phyloP scores from a whole-genome alignment of 2,113 vertebrate genomes.

The Grammomys surdaster region DNA sequence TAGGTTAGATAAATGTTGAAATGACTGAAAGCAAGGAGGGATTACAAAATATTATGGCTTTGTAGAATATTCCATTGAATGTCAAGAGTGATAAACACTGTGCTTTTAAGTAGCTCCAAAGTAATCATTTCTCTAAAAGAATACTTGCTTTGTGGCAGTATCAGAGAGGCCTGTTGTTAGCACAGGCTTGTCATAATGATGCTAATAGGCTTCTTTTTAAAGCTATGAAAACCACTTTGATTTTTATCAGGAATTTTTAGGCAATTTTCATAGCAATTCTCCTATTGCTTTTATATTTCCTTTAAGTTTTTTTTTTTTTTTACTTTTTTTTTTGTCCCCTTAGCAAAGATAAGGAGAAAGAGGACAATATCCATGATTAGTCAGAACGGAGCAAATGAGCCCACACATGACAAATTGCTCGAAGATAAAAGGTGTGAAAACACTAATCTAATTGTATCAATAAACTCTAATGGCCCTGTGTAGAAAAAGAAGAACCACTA shows the following conservation, averaged over 20 bases:
- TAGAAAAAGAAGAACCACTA: conserved; percentile 18
- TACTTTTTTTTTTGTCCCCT: conserved; percentile 53
- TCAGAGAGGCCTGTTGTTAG: conserved; percentile 2
- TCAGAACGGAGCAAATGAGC: conserved; percentile 14
- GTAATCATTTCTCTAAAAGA: not conserved
- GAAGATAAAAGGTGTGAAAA: conserved; percentile 32
- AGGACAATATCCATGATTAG: conserved; percentile 57
- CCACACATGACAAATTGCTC: conserved; percentile 42
- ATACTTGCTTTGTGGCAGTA: not conserved
- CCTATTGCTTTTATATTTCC: conserved; percentile 57
- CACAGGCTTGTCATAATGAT: not conserved
- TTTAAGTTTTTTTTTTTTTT: not conserved
- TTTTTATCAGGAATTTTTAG: conserved; percentile 45
- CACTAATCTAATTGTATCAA: conserved; percentile 16
- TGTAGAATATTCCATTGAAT: not conserved
- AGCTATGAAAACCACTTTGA: conserved; percentile 40
- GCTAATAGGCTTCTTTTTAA: conserved; percentile 48
- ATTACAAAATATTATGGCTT: not conserved
- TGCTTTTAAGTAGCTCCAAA: not conserved
- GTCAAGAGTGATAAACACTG: not conserved
- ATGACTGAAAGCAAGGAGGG: not conserved
- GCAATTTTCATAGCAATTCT: conserved; percentile 53
- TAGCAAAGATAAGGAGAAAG: conserved; percentile 59
- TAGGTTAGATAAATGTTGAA: not conserved
- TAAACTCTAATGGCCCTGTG: not conserved